Base-by-base conservation (phyloP, 2,797 vertebrate species). In the Neosilurus hyrtlii region DNA sequence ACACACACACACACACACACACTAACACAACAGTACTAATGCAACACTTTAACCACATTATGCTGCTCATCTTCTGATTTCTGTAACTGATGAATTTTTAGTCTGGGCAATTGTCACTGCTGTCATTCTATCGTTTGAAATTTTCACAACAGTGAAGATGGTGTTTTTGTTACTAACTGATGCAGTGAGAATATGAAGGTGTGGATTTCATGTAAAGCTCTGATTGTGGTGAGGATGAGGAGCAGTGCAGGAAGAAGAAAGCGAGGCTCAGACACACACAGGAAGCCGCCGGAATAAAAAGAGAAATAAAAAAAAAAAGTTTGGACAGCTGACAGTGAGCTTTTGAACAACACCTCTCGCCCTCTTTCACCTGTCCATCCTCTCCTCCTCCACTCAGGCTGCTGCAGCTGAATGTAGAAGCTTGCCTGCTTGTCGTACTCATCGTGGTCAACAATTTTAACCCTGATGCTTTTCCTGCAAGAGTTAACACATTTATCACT, bases 321-420 rank as follows among this genome's bases (percentile, higher is more conserved):
- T 30, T 35, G 26, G 18, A 68, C 18, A 63, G 51, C 63, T 1
- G 51, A 73, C 54, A 73, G 14, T 2, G 57, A 62, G 57, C 35
- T 24, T 51, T 20, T 30, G 74, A 22, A 49, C n/a, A n/a, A n/a
- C 12, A 18, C 20, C 43, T 90, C 85, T 78, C 94, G 92, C 90
- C 62, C 73, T 95, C 92, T 95, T 96, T 96, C 97, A 99, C 97
- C 97, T 99, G 96, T 96, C 95, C 95, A 93, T 92, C 95, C 94
- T 94, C 94, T 94, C 93, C 94, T 94, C 94, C 95, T 95, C 97
- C 97, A 97, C 88, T 93, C 92, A 74, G 97, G 97, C 89, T 96
- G 95, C 95, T 96, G 94, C 92, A 99, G 97, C 94, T 96, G 94
- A 93, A 98, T 90, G 95, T 92, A 96, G 96, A 99, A 98, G 94